A percentile compares a stretch with the other conserved stretches of the same genome.
Conservation (phyloP, 2,113 vertebrate genomes). For the Triplophysa rosa region DNA sequence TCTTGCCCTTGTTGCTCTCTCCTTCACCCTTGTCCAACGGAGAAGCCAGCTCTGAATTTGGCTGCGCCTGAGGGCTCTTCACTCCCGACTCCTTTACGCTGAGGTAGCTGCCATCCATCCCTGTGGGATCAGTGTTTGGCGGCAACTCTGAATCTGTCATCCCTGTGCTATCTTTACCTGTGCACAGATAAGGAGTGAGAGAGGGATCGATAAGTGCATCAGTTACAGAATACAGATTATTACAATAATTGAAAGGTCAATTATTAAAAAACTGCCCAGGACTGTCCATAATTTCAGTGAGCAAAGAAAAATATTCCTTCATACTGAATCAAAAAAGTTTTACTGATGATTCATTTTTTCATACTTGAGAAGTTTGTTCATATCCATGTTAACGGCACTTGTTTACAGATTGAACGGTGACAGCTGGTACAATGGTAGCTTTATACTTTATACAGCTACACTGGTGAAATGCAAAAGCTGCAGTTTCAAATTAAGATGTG, state of each 20-base stretch:
- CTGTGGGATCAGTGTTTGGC: conserved; percentile 80
- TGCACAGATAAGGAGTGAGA: background rate
- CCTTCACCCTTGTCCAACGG: conserved; percentile 88
- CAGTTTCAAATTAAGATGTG: no score
- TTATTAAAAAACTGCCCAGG: background rate
- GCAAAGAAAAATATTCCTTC: no score
- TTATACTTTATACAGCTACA: no score
- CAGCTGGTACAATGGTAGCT: no score
- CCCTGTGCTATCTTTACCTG: conserved; percentile 87
- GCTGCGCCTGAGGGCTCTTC: conserved; percentile 80
- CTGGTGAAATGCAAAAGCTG: no score
- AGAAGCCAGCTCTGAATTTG: conserved; percentile 80
- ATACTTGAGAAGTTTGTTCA: no score
- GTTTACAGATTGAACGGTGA: no score
- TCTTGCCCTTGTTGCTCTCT: conserved; percentile 97
- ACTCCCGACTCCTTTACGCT: conserved; percentile 80
- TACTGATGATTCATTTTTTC: no score
- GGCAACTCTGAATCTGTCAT: conserved; percentile 86
- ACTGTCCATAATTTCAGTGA: background rate
- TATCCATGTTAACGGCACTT: no score
- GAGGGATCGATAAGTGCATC: background rate
- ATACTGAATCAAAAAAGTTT: no score
- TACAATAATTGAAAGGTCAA: background rate
- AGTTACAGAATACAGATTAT: background rate
- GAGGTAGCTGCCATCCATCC: conserved; percentile 94